Evolutionary conservation across 2,888 invertebrate genomes (phyloP).

Genomic region (Acleris laterana): DNA sequence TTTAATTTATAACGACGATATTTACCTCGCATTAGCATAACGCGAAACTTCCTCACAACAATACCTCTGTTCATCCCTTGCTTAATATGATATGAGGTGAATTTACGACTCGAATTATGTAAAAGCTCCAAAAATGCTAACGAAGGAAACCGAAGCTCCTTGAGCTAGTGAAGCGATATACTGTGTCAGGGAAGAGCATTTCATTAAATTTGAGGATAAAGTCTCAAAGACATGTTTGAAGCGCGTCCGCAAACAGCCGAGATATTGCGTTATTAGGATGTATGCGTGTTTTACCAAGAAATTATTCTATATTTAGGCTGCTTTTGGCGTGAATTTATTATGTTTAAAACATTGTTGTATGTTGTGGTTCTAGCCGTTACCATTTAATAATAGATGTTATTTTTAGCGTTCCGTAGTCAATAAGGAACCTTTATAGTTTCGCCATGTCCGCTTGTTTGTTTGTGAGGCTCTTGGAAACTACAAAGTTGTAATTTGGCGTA

Average conservation of each 20-base stretch:
- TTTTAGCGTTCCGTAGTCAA: too few relatives aligned
- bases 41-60: slow-evolving; percentile 10
- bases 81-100: slow-evolving; percentile 3
- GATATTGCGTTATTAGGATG: neutral
- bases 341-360: too few relatives aligned
- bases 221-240: slow-evolving; percentile 19
- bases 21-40: slow-evolving; percentile 12
- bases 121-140: slow-evolving; percentile 21
- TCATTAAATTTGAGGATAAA: slow-evolving; percentile 22
- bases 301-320: too few relatives aligned
- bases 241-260: neutral
- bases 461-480: too few relatives aligned
- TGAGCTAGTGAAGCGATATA: slow-evolving; percentile 13
- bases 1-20: slow-evolving; percentile 10
- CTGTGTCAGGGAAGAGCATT: slow-evolving; percentile 5
- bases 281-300: too few relatives aligned
- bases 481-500: too few relatives aligned
- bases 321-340: too few relatives aligned
- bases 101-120: slow-evolving; percentile 3
- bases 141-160: slow-evolving; percentile 20
- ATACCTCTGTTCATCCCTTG: slow-evolving; percentile 10
- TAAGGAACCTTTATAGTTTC: too few relatives aligned
- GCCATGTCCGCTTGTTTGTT: too few relatives aligned
- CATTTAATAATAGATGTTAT: too few relatives aligned
- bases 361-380: too few relatives aligned